These are phyloP conservation scores for Aepyceros melampus DNA, from an alignment of 2,113 vertebrate species.

Conservation along the genomic window DNA sequence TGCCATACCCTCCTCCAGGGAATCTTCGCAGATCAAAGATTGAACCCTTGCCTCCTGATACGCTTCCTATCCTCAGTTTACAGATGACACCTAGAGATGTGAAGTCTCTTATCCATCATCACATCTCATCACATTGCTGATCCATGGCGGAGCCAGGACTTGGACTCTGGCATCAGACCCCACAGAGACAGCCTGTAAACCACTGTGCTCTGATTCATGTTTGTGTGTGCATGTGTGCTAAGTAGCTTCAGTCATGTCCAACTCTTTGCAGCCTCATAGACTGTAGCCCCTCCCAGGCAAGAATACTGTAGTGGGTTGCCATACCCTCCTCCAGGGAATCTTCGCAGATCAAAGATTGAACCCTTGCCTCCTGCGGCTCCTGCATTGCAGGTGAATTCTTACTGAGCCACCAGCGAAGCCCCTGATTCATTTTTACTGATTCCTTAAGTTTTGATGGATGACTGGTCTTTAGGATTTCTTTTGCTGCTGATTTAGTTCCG, in stretches of 20 bases:
- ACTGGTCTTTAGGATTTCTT: neutral
- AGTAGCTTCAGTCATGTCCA: neutral
- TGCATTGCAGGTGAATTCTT: neutral
- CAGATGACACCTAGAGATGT: neutral
- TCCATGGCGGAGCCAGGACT: neutral
- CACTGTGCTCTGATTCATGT: too few species aligned
- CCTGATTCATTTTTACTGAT: too few species aligned
- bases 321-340: neutral
- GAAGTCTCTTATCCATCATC: neutral
- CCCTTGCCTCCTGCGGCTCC: neutral
- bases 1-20: neutral
- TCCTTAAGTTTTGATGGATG: neutral
- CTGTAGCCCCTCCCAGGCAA: neutral
- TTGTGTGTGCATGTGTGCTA: neutral
- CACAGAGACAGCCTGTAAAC: neutral
- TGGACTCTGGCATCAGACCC: neutral
- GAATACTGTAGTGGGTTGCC: neutral
- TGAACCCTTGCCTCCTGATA: neutral
- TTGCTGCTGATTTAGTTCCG: neutral
- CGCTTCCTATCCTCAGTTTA: neutral
- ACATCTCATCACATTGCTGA: neutral
- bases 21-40: neutral
- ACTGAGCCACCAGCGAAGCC: neutral
- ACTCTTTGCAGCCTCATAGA: neutral
- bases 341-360: neutral